These are phyloP conservation scores for Pterocles gutturalis DNA, from an alignment of 2,113 vertebrate genomes.

Conservation along the genomic window DNA sequence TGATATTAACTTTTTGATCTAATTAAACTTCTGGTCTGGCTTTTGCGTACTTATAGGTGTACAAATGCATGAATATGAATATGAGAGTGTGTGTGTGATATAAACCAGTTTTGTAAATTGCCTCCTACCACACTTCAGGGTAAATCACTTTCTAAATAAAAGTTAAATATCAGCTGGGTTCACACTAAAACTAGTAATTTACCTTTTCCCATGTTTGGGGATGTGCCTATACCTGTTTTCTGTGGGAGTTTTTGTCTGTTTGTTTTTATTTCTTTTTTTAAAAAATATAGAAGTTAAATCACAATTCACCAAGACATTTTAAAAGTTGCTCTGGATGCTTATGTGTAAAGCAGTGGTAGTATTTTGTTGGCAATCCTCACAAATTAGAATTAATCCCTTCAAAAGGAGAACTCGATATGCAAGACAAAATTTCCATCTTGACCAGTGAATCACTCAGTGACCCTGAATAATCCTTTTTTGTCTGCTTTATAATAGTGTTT, in stretches of 20 bases:
- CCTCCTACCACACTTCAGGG: not conserved
- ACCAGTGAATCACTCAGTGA: not conserved
- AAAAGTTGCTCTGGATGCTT: not conserved
- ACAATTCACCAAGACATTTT: not conserved
- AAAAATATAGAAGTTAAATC: not conserved
- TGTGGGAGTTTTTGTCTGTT: not conserved
- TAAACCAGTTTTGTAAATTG: not conserved
- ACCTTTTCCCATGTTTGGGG: not conserved
- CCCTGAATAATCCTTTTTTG: not conserved
- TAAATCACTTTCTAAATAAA: not conserved
- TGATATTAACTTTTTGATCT: not conserved
- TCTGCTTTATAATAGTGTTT: not conserved
- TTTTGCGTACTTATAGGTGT: not conserved
- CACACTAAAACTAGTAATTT: not conserved
- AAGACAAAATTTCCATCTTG: not conserved
- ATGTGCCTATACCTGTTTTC: not conserved
- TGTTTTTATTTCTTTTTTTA: not conserved
- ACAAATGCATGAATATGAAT: not conserved
- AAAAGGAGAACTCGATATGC: not conserved
- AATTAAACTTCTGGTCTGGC: not conserved
- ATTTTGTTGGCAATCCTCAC: not conserved
- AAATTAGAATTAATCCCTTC: not conserved
- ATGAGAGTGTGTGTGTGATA: not conserved
- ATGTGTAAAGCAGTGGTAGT: not conserved
- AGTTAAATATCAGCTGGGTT: not conserved